Percentiles rank a stretch among this genome's conserved stretches.
Evolutionary conservation across 2,888 invertebrate genomes (phyloP).

Genomic region (Lydus trimaculatus): DNA sequence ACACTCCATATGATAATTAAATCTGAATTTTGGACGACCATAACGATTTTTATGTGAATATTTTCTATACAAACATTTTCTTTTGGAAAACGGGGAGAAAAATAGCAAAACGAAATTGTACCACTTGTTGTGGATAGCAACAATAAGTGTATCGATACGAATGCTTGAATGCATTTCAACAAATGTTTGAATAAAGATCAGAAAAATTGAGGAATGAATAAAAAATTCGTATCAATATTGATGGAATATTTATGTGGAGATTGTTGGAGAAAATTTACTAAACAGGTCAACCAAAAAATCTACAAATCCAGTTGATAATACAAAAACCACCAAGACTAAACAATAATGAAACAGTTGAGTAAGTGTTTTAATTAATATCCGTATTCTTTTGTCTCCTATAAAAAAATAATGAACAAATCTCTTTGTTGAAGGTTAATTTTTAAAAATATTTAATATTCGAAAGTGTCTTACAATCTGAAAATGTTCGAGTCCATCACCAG

Average conservation of each 20-base stretch:
- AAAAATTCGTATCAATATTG: not conserved
- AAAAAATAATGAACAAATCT: no score
- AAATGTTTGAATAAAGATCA: not conserved
- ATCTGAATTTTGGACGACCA: not conserved
- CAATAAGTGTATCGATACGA: not conserved
- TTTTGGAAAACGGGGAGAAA: not conserved
- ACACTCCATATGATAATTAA: constrained; percentile 5
- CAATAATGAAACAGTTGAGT: no score
- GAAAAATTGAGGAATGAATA: not conserved
- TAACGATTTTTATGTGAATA: not conserved
- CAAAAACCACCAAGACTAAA: no score
- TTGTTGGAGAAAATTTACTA: not conserved
- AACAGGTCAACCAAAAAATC: not conserved
- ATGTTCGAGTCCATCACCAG: no score
- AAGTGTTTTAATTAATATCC: no score
- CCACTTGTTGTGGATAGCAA: not conserved
- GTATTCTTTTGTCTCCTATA: no score
- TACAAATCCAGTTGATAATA: no score
- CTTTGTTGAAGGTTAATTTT: no score
- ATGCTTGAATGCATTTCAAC: not conserved
- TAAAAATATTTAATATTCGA: no score
- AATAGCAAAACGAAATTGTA: not conserved
- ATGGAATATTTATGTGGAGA: no score
- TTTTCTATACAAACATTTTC: not conserved
- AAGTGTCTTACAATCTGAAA: no score